These are phyloP conservation scores for Neofelis nebulosa DNA, from an alignment of 2,113 vertebrate species.

Conservation along the genomic window DNA sequence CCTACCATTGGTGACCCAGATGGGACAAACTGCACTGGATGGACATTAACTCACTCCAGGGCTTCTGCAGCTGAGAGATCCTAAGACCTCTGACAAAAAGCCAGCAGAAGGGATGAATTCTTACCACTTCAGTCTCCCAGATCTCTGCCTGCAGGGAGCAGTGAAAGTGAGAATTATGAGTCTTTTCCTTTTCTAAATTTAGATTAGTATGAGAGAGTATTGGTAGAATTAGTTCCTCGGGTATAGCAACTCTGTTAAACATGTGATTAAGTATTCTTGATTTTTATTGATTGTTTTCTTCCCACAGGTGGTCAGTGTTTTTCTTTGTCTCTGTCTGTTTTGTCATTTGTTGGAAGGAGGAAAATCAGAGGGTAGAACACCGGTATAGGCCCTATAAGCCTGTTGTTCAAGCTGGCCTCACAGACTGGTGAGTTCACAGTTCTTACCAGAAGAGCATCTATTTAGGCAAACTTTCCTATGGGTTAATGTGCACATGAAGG, in stretches of 20 bases:
- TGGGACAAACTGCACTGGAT: neutral
- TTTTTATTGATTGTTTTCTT: neutral
- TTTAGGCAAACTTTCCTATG: neutral
- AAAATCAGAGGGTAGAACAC: neutral
- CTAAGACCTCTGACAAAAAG: neutral
- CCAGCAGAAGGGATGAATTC: neutral
- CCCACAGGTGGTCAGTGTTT: neutral
- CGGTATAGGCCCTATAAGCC: neutral
- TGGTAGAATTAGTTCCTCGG: neutral
- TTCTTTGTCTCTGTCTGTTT: too few relatives aligned
- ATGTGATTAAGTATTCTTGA: neutral
- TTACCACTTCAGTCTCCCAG: neutral
- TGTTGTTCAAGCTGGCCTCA: neutral
- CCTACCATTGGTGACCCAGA: neutral
- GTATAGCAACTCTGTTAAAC: neutral
- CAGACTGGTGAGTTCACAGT: neutral
- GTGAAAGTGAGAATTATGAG: neutral
- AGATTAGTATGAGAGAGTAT: neutral
- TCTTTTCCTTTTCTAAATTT: neutral
- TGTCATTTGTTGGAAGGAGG: too few relatives aligned
- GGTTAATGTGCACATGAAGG: neutral
- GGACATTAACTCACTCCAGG: neutral
- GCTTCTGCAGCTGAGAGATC: neutral
- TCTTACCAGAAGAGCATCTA: too few relatives aligned
- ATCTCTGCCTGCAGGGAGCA: too few relatives aligned